A percentile compares a stretch with the other conserved stretches of the same genome.
These are phyloP conservation scores for Pelagia noctiluca DNA, from an alignment of 30 jellyfish, hydroid and myxozoan genomes.

Conservation along the genomic window DNA sequence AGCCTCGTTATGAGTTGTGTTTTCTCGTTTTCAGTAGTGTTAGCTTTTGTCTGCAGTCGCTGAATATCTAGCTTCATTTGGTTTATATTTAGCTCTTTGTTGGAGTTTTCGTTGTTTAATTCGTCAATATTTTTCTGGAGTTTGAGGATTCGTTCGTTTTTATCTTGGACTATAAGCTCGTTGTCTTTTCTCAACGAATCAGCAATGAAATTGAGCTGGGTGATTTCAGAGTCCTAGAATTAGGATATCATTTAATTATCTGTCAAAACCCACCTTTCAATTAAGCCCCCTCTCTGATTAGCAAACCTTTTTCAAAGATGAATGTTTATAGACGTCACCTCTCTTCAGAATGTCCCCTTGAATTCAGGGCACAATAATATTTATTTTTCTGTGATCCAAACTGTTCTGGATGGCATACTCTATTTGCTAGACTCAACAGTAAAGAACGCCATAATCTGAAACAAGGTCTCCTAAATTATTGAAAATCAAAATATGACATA, in stretches of 20 bases:
- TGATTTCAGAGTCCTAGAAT: not conserved
- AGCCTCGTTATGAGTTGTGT: slow-evolving; percentile 25
- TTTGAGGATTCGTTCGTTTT: slow-evolving; percentile 25
- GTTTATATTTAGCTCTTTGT: not conserved
- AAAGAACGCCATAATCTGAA: no score
- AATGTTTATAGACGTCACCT: no score
- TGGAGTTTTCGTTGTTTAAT: slow-evolving; percentile 14
- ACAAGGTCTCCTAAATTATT: no score
- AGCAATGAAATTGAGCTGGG: not conserved
- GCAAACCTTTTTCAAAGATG: not conserved
- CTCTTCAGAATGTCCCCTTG: no score
- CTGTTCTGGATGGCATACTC: no score
- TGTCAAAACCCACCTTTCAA: not conserved
- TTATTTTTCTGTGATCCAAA: no score
- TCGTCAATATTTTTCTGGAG: slow-evolving; percentile 43
- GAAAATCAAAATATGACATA: no score
- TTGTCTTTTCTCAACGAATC: slow-evolving; percentile 43
- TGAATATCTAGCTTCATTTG: slow-evolving; percentile 30
- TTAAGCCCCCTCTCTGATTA: not conserved
- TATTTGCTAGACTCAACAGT: no score
- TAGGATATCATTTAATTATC: not conserved
- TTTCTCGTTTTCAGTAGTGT: slow-evolving; percentile 27
- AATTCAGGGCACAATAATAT: no score
- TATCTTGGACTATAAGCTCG: slow-evolving; percentile 27
- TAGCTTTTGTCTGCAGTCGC: not conserved